Conservation (phyloP, 2,113 vertebrate species). For the Helogale parvula region DNA sequence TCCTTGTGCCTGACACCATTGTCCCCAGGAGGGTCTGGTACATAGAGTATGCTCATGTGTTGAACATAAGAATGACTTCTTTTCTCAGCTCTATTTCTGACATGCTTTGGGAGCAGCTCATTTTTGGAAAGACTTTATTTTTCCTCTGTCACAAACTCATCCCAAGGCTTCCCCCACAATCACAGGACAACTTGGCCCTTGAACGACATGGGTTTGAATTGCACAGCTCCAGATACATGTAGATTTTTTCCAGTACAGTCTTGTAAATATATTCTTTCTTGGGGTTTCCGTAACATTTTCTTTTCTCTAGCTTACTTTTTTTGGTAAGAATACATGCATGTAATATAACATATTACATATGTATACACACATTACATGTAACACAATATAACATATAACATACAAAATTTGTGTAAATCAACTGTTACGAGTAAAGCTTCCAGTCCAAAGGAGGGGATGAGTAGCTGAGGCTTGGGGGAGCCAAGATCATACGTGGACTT, state of each 20-base stretch:
- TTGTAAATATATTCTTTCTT: neutral
- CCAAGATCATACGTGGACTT: neutral
- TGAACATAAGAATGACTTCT: neutral
- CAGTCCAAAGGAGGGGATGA: neutral
- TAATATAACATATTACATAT: neutral
- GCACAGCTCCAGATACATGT: neutral
- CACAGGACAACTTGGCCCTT: neutral
- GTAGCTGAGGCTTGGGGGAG: neutral
- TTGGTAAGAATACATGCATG: neutral
- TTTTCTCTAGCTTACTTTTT: neutral
- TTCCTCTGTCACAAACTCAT: neutral
- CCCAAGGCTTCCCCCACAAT: neutral
- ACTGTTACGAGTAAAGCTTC: neutral
- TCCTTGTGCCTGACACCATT: neutral
- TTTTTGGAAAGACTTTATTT: neutral
- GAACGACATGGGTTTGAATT: neutral
- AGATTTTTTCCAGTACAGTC: neutral
- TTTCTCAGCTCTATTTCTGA: neutral
- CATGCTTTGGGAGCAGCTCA: neutral
- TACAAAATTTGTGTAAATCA: neutral
- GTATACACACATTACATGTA: too few species aligned
- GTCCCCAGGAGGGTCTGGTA: neutral
- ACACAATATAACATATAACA: neutral
- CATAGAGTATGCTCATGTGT: fast-evolving
- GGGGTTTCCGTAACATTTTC: neutral